Percentiles rank a stretch among this genome's conserved stretches.
These are phyloP conservation scores for Aleiodes alternator DNA, from an alignment of 2,888 invertebrate species.

Conservation along the genomic window DNA sequence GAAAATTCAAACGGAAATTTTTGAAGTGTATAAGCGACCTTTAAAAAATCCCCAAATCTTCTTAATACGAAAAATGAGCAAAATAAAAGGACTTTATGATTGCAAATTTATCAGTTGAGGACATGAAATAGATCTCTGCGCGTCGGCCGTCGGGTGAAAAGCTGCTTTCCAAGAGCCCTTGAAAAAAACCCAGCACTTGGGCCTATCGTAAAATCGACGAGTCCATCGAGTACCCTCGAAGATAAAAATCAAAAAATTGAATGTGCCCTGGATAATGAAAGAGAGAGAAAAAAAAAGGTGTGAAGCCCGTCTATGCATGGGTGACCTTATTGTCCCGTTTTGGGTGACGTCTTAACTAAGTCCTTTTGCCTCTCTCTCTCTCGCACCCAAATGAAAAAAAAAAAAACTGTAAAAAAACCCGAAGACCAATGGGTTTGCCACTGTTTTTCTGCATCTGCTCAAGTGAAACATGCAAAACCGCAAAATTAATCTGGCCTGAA, in stretches of 20 bases:
- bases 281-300: constrained; percentile 66
- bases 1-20: too few relatives aligned
- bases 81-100: background rate
- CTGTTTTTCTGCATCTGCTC: constrained; percentile 45
- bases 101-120: background rate
- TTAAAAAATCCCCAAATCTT: too few relatives aligned
- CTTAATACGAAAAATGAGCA: background rate
- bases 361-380: constrained; percentile 56
- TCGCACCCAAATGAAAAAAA: constrained; percentile 33
- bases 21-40: too few relatives aligned
- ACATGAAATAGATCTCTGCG: constrained; percentile 18
- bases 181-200: constrained; percentile 61
- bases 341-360: constrained; percentile 73
- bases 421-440: constrained; percentile 29
- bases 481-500: constrained; percentile 5
- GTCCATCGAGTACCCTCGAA: constrained; percentile 74
- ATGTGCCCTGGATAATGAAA: constrained; percentile 57
- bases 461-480: constrained; percentile 6
- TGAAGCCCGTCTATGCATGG: constrained; percentile 72
- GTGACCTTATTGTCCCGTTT: constrained; percentile 70
- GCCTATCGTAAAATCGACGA: constrained; percentile 72
- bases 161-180: constrained; percentile 65
- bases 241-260: constrained; percentile 72
- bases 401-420: constrained; percentile 2
- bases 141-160: constrained; percentile 61